Evolutionary conservation across 2,797 vertebrate genomes (phyloP), one percentile per base, ranked within the genome.

Genomic region (Myripristis jacobus): DNA sequence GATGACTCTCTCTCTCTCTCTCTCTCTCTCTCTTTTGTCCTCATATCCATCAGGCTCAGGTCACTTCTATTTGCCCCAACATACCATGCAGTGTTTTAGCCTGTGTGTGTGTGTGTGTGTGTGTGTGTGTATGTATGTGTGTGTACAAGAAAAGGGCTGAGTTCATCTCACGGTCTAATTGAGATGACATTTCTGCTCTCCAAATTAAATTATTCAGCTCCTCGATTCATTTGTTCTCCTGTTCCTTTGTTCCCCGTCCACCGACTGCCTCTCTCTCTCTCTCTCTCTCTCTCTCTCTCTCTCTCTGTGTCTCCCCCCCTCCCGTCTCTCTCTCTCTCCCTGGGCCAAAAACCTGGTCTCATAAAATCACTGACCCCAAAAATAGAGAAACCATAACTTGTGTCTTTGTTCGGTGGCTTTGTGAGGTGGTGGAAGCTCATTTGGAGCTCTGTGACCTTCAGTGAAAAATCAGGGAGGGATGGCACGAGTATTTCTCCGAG

Each of bases 151-250:
- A 16, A 61, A 62, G 71, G 70, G 65, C 57, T 18, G 60, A 78
- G 74, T 69, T 84, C 80, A 86, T 72, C 74, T 77, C 82, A 77
- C 68, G 47, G 65, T 86, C 87, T 84, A 89, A 90, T 71, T 85
- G 66, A 80, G 84, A 88, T 80, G 76, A 84, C 77, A 80, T 87
- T 85, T 91, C 75, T 76, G 56, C 77, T 81, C 77, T 76, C 53
- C 57, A 83, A 84, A 88, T 88, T 91, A 81, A 89, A 92, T 91
- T 82, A 87, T 91, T 92, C 73, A 91, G 75, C 63, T 75, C 43
- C 22, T 87, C 70, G 77, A 50, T 84, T 89, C 70, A 83, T 87
- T 86, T 75, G 72, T 83, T 85, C 73, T 79, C 80, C 70, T 62
- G 44, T 64, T 80, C 81, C 44, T 87, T 84, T 80, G 73, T 86